Base-by-base conservation (phyloP, 2,888 invertebrate genomes). In the Tinea pellionella region DNA sequence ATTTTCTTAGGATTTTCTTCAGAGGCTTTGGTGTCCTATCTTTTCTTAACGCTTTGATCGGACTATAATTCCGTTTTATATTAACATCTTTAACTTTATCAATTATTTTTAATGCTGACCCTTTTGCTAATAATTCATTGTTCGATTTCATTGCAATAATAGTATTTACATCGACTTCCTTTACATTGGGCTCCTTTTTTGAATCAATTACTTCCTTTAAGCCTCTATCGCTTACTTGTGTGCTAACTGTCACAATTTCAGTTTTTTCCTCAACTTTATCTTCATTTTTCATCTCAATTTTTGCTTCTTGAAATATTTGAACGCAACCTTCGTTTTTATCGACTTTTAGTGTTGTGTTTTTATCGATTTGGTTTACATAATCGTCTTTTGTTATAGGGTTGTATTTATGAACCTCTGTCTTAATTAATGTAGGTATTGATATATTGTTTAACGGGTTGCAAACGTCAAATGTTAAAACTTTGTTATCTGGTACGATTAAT, bases 381-480 rank as follows among this genome's bases (percentile, higher is more conserved):
- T 51, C 51, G 15, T 51, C 51, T 16, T 16, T 51, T 15, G 11
- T n/a, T 0, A 61, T 61, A 0, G 81, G 80, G 29, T 77, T 66
- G 61, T 81, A 83, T 56, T 62, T 66, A 42, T 83, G 82, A 0
- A 66, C 72, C 6, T 75, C 67, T 0, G 64, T 58, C 6, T 61
- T 64, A 56, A 70, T 66, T 0, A 67, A 55, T 0, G 75, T 68
- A 0, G 66, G 64, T 0, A 81, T 51, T 0, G 76, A 57, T 1
- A 87, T 65, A 62, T 86, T 86, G 61, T 86, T 86, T 11, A 86
- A 65, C 0, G 87, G 86, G 63, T 85, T 85, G 0, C 61, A 16
- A 3, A 71, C 76, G 59, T 86, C 86, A 51, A 86, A 86, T 3
- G 78, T 64, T 43, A 86, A 62, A 0, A 78, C 69, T 13, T 24